Evolutionary conservation across 1,140 invertebrate genomes (phyloP).

Genomic region (Diploscapter pachys): DNA sequence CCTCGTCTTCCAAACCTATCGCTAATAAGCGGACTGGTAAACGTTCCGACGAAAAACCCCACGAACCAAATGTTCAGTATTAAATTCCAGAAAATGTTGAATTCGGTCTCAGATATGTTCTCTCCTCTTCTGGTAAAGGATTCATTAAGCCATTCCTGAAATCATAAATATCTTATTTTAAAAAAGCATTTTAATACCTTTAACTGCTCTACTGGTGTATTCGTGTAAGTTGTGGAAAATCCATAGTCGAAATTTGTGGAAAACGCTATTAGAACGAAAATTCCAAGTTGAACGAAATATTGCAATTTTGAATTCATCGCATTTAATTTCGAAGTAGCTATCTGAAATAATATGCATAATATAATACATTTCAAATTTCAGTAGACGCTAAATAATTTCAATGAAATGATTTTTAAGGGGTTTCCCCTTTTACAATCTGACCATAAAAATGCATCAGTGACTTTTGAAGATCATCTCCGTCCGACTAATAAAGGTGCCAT

Average conservation of each 20-base stretch:
- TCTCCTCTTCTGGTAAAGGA: constrained; percentile 35
- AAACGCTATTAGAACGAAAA: constrained; percentile 9
- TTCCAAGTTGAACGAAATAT: not conserved
- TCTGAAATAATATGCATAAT: no score
- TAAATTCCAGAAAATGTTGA: constrained; percentile 37
- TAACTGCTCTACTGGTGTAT: constrained; percentile 33
- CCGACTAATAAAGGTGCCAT: no score
- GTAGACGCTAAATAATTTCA: no score
- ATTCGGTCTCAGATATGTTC: constrained; percentile 32
- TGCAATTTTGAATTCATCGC: no score
- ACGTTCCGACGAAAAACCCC: constrained; percentile 41
- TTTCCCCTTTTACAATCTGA: no score
- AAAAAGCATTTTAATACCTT: constrained; percentile 1
- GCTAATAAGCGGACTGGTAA: constrained; percentile 42
- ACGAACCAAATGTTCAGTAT: constrained; percentile 42
- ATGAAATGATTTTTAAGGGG: no score
- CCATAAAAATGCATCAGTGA: no score
- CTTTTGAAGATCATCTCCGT: no score
- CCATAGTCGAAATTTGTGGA: constrained; percentile 36
- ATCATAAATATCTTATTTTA: constrained; percentile 9
- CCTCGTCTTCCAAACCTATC: constrained; percentile 42
- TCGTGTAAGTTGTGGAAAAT: constrained; percentile 35
- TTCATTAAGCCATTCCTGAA: constrained; percentile 36
- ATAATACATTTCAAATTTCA: no score
- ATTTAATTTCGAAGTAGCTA: no score